Base-by-base conservation (phyloP, 2,888 invertebrate species). In the Dasysyrphus albostriatus region DNA sequence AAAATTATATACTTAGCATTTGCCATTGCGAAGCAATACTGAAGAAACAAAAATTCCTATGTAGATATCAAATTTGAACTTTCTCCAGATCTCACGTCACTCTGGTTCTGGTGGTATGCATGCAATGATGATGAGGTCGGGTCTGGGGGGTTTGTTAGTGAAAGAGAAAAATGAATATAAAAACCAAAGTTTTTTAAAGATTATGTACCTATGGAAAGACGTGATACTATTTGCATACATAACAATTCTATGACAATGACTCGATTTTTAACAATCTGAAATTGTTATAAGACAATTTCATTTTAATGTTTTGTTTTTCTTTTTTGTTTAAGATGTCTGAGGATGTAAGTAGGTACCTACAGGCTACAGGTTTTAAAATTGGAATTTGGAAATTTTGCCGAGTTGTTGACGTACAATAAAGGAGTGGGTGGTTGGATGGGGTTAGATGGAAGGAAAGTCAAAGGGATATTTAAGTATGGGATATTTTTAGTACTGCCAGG, bases 1-100 rank as follows among this genome's bases (percentile, higher is more conserved):
- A 99, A 93, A 74, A 98, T 91, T 89, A 98, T 89, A 75, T 90
- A 88, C 79, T 90, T 88, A 70, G 91, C 90, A 75, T 88, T 89
- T 34, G 88, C 74, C 90, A 89, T 91, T 61, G 73, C 81, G 67
- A 75, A 63, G 34, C 69, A 74, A 65, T 19, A 79, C 79, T 90
- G 51, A 77, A 39, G 34, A 54, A 37, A 14, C 5, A 54, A 29
- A 7, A 7, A 3, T 1, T 14, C 0, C 12, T 19, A 24, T 24
- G 14, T 42, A 61, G 61, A 61, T 54, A 54, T 61, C 39, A 24
- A 61, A 61, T 42, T 61, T 69, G 51, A 51, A 69, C 69, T 69
- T 69, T 69, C 69, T 69, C 69, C 69, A 69, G 39, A 69, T 19
- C 34, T 16, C 65, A 61, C 24, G 19, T 69, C 67, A 69, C n/a